These are phyloP conservation scores for Pediacus dermestoides DNA, from an alignment of 2,888 invertebrate species.

Conservation along the genomic window DNA sequence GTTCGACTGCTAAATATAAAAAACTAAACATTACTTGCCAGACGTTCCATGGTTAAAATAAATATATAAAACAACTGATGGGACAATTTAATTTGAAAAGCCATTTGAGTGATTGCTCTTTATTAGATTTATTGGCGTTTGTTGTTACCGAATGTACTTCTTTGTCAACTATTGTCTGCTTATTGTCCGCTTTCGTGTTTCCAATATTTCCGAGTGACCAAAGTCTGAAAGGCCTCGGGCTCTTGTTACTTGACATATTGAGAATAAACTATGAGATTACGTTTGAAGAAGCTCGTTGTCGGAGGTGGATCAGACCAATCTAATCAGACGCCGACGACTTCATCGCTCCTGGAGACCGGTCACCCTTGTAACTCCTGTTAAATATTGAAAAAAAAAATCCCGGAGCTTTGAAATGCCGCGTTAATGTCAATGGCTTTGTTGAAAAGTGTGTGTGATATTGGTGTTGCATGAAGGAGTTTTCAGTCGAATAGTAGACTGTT, in stretches of 20 bases:
- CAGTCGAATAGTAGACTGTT: too few species aligned
- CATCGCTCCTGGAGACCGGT: conserved; percentile 14
- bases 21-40: conserved; percentile 14
- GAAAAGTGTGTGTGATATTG: conserved; percentile 1
- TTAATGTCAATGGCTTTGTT: conserved; percentile 12
- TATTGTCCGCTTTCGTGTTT: conserved; percentile 15
- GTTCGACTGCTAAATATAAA: conserved; percentile 15
- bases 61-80: conserved; percentile 4
- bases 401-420: conserved; percentile 11
- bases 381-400: conserved; percentile 15
- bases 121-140: conserved; percentile 22
- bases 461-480: too few species aligned
- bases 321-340: conserved; percentile 19
- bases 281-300: conserved; percentile 17
- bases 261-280: conserved; percentile 33
- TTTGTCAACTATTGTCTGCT: conserved; percentile 10
- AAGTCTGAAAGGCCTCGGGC: conserved; percentile 19
- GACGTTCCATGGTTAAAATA: conserved; percentile 18
- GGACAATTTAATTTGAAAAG: conserved; percentile 19
- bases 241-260: conserved; percentile 24
- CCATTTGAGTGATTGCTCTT: conserved; percentile 22
- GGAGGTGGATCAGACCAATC: conserved; percentile 20
- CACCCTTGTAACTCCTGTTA: conserved; percentile 10
- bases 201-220: conserved; percentile 28
- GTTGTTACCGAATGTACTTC: conserved; percentile 11